Conservation (phyloP, 2,113 vertebrate species). For the Lepus europaeus region DNA sequence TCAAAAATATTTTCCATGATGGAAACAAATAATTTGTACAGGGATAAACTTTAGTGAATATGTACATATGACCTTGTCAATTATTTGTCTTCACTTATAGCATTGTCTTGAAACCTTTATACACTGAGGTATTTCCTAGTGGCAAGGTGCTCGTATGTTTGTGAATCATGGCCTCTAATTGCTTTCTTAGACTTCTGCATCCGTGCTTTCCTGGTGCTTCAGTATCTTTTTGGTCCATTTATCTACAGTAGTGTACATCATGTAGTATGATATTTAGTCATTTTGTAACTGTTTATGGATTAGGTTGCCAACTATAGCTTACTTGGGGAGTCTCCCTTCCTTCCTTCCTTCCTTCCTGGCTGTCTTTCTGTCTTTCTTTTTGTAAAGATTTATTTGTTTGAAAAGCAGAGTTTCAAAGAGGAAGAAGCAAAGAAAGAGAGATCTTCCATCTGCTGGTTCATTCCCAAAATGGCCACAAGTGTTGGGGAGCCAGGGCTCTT, state of each 20-base stretch:
- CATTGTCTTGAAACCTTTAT: neutral
- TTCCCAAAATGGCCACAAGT: too few relatives aligned
- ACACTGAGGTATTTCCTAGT: neutral
- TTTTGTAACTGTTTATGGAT: neutral
- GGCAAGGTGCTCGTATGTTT: neutral
- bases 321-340: neutral
- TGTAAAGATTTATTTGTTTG: too few relatives aligned
- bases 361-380: too few relatives aligned
- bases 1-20: conserved; percentile 22
- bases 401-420: too few relatives aligned
- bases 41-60: neutral
- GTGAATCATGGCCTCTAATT: neutral
- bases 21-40: conserved; percentile 5
- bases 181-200: neutral
- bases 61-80: neutral
- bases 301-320: neutral
- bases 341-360: too few relatives aligned
- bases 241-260: neutral
- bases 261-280: neutral
- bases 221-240: neutral
- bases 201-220: neutral
- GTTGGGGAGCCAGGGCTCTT: too few relatives aligned
- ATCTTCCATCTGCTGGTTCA: too few relatives aligned
- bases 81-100: neutral
- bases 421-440: too few relatives aligned